Evolutionary conservation across 2,113 vertebrate species (phyloP).

Genomic region (Numenius arquata): DNA sequence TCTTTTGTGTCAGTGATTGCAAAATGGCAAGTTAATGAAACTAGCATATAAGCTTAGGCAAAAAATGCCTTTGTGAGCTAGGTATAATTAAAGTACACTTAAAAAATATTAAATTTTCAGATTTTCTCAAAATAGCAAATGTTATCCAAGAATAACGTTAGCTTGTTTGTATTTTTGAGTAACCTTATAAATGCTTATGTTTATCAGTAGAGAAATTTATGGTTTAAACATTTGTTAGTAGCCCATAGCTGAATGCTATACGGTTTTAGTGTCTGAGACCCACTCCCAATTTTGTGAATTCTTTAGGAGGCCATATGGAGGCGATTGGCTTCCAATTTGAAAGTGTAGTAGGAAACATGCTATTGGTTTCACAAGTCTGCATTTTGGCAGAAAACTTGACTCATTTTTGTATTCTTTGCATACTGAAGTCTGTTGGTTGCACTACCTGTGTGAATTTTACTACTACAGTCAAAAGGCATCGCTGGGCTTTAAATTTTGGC

Average conservation of each 20-base stretch:
- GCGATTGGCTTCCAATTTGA: neutral
- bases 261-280: neutral
- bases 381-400: neutral
- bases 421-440: neutral
- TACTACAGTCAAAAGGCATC: neutral
- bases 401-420: neutral
- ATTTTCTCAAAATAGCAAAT: neutral
- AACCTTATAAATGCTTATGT: neutral
- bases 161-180: neutral
- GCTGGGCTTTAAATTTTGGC: neutral
- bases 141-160: neutral
- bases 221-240: neutral
- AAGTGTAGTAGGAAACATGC: neutral
- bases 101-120: neutral
- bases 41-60: neutral
- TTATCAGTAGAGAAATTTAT: neutral
- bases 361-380: neutral
- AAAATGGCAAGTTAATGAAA: neutral
- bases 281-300: neutral
- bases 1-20: neutral
- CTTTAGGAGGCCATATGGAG: neutral
- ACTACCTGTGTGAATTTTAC: neutral
- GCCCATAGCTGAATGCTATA: neutral
- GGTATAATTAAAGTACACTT: neutral
- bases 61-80: neutral